A percentile compares a stretch with the other conserved stretches of the same genome.
phyloP scores from a whole-genome alignment of 2,113 vertebrate genomes.

The Daphoenositta chrysoptera region DNA sequence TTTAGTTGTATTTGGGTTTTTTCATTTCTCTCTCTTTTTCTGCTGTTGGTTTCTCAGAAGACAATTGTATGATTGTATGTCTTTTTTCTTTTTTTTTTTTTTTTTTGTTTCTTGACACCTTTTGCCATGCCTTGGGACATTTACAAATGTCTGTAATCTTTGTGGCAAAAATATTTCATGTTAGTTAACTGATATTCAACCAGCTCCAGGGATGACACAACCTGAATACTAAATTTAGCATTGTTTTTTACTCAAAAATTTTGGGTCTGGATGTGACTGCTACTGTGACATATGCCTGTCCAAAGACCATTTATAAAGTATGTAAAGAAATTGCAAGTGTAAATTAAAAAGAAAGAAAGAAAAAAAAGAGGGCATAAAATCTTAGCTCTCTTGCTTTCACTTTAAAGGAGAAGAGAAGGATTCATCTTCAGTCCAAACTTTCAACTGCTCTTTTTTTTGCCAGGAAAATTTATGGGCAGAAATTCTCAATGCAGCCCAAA shows the following conservation, averaged over 20 bases:
- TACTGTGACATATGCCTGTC: not conserved
- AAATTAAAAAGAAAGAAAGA: not conserved
- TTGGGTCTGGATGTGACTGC: not conserved
- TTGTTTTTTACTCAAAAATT: not conserved
- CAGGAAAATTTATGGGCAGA: not conserved
- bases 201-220: not conserved
- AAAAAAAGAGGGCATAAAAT: not conserved
- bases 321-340: not conserved
- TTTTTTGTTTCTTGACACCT: not conserved
- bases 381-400: not conserved
- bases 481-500: not conserved
- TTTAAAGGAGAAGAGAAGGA: not conserved
- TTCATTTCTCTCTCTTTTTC: not conserved
- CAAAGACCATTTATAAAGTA: not conserved
- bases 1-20: not conserved
- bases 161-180: not conserved
- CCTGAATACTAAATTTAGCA: not conserved
- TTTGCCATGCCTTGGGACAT: not conserved
- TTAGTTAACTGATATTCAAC: not conserved
- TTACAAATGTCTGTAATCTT: not conserved
- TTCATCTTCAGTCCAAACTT: not conserved
- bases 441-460: not conserved
- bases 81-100: not conserved
- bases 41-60: not conserved
- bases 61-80: not conserved